phyloP scores from a whole-genome alignment of 2,888 invertebrate species.

The Platycnemis pennipes region DNA sequence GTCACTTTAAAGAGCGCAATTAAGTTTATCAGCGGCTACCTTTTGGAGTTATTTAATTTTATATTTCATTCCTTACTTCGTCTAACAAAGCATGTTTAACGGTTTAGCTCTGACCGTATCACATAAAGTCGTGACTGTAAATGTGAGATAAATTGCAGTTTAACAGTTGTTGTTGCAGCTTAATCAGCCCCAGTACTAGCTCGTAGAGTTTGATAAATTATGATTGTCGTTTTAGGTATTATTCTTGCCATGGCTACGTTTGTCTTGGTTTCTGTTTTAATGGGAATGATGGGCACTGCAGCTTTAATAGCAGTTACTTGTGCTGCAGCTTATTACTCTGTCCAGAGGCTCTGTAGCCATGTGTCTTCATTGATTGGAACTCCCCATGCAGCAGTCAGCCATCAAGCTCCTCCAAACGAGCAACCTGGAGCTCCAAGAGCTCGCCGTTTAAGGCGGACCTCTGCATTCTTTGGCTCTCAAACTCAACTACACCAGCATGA shows the following conservation, averaged over 20 bases:
- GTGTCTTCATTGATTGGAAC: not conserved
- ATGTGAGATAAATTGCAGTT: too few relatives aligned
- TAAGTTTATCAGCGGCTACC: not conserved
- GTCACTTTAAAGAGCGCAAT: not conserved
- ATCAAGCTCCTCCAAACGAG: not conserved
- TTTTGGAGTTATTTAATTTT: not conserved
- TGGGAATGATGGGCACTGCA: conserved; percentile 52
- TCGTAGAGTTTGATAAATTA: not conserved
- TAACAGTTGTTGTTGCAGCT: too few relatives aligned
- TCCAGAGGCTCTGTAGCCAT: conserved; percentile 8
- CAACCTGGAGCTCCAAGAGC: not conserved
- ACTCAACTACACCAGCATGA: conserved; percentile 47
- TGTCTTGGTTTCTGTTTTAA: conserved; percentile 18
- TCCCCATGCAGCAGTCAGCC: not conserved
- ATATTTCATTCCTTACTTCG: too few relatives aligned
- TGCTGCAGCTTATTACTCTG: not conserved
- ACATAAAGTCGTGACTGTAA: too few relatives aligned
- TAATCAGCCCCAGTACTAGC: too few relatives aligned
- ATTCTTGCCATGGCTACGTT: conserved; percentile 33
- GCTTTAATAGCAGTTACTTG: conserved; percentile 5
- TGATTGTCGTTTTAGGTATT: not conserved
- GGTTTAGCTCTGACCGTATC: too few relatives aligned
- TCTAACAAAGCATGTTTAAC: too few relatives aligned
- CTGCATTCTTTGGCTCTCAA: conserved; percentile 38
- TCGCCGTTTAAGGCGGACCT: not conserved